Evolutionary conservation across 1,140 invertebrate genomes (phyloP), one percentile per base, ranked within the genome.

Genomic region (Bemisia tabaci): DNA sequence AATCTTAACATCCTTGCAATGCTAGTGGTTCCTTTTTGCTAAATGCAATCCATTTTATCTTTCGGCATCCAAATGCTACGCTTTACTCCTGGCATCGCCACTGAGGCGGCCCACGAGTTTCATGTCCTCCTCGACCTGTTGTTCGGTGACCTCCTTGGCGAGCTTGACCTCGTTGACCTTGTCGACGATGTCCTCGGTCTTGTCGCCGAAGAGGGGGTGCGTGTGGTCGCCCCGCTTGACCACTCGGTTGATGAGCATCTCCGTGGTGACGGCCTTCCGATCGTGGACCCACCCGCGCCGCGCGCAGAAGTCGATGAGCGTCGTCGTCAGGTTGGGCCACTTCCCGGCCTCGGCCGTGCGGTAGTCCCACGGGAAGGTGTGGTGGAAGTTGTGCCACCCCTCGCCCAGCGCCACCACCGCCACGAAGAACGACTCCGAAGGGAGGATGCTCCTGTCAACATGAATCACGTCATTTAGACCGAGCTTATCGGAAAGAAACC

Each of bases 341-440:
- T 87, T 87, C 68, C 82, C 79, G 39, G 88, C 87, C 72, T 90
- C 89, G 2, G 84, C 84, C 23, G 87, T 84, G 70, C 89, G 86
- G 79, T 92, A 92, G 74, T 95, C 88, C 77, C 84, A 86, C 0
- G 87, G 88, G 75, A 90, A 90, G 0, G 83, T 82, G 71, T 91
- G 88, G 71, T 96, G 94, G 75, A 94, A 96, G 76, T 89, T 89
- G 75, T 89, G 87, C 77, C 85, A 87, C 11, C 85, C 86, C 77
- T 84, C 82, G 1, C 78, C 78, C 22, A 80, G 73, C 26, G 80
- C 79, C 60, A 79, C 70, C 26, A 80, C 70, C 2, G 79, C 70
- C 22, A 82, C 78, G 2, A 72, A 69, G 17, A 70, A 67, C 68
- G 81, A 82, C 63, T 83, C 80, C 11, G 75, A 75, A 23, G 87